Percentiles rank a stretch among this genome's conserved stretches.
Conservation (phyloP, 2,797 vertebrate species). For the Megaceryle alcyon region DNA sequence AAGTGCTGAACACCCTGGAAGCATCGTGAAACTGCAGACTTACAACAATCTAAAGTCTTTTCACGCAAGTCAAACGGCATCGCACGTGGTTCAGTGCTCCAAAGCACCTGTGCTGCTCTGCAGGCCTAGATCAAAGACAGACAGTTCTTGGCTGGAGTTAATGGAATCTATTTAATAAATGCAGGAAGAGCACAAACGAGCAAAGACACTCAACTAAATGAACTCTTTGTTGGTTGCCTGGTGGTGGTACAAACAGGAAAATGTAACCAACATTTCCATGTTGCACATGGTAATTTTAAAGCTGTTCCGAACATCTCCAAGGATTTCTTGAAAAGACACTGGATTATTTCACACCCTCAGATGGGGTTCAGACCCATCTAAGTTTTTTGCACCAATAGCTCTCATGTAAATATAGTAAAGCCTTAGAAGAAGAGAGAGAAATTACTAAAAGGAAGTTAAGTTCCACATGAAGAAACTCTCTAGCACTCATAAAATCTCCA, state of each 20-base stretch:
- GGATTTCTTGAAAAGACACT: not conserved
- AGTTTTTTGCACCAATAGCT: not conserved
- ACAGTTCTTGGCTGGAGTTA: not conserved
- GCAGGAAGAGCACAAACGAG: not conserved
- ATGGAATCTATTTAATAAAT: not conserved
- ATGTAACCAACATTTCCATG: not conserved
- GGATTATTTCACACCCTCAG: not conserved
- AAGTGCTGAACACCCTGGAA: not conserved
- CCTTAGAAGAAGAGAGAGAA: not conserved
- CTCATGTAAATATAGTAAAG: not conserved
- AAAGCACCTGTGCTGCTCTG: not conserved
- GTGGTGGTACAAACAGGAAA: not conserved
- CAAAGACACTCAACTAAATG: not conserved
- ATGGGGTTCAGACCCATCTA: not conserved
- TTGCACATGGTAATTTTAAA: not conserved
- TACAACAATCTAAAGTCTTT: not conserved
- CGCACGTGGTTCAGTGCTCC: not conserved
- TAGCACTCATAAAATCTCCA: not conserved
- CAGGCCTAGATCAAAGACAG: not conserved
- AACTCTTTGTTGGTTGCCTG: not conserved
- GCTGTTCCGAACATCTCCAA: not conserved
- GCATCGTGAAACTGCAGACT: not conserved
- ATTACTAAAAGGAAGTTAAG: not conserved
- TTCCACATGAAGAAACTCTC: not conserved
- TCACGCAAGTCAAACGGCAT: not conserved